Evolutionary conservation across 2,888 invertebrate genomes (phyloP).

Genomic region (Tetramorium bicarinatum): DNA sequence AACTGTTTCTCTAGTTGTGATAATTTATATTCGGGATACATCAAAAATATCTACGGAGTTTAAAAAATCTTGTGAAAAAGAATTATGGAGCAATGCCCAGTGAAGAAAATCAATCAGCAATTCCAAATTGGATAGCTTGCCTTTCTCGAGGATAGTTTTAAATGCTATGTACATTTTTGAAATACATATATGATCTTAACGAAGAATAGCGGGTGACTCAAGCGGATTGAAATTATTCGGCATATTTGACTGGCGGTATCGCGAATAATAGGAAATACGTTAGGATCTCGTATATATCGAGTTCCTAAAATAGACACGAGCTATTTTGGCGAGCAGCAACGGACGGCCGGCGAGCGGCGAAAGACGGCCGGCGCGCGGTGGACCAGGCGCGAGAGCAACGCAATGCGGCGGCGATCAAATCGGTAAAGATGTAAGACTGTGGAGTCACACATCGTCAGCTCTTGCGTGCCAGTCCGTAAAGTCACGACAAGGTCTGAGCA

Average conservation of each 20-base stretch:
- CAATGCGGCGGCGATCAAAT: constrained; percentile 54
- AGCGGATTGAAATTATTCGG: not conserved
- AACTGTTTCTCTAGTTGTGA: not conserved
- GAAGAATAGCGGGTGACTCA: not conserved
- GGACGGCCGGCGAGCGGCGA: constrained; percentile 24
- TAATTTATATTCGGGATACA: constrained; percentile 1
- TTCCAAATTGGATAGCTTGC: not conserved
- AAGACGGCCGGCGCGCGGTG: constrained; percentile 13
- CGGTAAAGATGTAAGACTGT: constrained; percentile 50
- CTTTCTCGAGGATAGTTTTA: not conserved
- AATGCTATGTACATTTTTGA: not conserved
- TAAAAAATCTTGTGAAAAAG: not conserved
- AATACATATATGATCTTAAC: not conserved
- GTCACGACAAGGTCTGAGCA: constrained; percentile 54
- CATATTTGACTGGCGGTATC: constrained; percentile 4
- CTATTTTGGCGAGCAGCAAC: constrained; percentile 43
- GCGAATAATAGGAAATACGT: constrained; percentile 39
- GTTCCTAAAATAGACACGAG: constrained; percentile 37
- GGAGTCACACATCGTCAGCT: constrained; percentile 50
- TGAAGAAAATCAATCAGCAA: not conserved
- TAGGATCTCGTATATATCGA: constrained; percentile 4
- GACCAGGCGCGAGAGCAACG: constrained; percentile 42
- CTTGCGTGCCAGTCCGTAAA: constrained; percentile 34
- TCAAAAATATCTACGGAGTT: not conserved
- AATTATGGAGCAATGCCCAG: not conserved